phyloP scores from a whole-genome alignment of 2,888 invertebrate species.

The Helobdella robusta region DNA sequence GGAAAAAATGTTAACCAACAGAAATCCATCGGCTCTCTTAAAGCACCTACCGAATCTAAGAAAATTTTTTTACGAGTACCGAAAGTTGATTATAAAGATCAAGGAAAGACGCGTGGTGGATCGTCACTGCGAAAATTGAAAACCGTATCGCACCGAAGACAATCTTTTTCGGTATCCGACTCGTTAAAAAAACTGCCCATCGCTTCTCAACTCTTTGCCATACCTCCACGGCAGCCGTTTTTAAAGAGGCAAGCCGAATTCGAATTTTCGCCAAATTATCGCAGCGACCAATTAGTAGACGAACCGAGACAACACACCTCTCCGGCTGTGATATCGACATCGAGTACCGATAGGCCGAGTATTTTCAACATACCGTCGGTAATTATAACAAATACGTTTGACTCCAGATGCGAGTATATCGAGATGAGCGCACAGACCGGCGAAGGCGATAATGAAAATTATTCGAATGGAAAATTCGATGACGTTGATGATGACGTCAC shows the following conservation, averaged over 20 bases:
- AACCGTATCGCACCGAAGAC: not conserved
- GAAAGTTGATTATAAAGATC: not conserved
- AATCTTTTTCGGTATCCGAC: not conserved
- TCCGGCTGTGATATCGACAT: too few relatives aligned
- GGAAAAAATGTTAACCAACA: too few relatives aligned
- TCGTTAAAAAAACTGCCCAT: not conserved
- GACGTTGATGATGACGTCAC: too few relatives aligned
- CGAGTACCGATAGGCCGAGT: too few relatives aligned
- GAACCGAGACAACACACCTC: not conserved
- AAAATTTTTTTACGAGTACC: slow-evolving; percentile 15
- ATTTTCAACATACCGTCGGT: too few relatives aligned
- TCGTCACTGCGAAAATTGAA: slow-evolving; percentile 14
- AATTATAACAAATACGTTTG: too few relatives aligned
- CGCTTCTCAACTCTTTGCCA: too few relatives aligned
- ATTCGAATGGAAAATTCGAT: too few relatives aligned
- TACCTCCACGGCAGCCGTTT: too few relatives aligned
- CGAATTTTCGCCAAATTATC: slow-evolving; percentile 1
- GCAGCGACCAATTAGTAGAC: not conserved
- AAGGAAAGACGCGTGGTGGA: not conserved
- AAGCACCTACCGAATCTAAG: not conserved
- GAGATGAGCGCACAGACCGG: too few relatives aligned
- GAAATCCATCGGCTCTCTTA: not conserved
- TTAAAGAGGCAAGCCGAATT: not conserved
- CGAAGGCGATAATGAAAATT: too few relatives aligned
- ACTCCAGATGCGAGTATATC: too few relatives aligned